Base-by-base conservation (phyloP, 30 jellyfish, hydroid and myxozoan genomes). In the Pseudorhiza aurosa region DNA sequence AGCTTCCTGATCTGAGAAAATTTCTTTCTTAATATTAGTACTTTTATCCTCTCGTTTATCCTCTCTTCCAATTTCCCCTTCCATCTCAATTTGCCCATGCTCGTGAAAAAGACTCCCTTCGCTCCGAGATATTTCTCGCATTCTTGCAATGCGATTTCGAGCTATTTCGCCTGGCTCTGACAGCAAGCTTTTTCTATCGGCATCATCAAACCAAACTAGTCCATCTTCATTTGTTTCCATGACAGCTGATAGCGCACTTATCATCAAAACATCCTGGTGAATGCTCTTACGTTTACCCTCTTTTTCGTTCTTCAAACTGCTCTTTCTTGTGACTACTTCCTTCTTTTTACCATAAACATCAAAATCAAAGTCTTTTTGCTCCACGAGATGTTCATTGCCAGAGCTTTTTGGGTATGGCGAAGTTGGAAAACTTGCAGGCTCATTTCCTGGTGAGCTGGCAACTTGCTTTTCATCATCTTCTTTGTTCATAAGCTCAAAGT, bases 221-320 rank as follows among this genome's bases (percentile, higher is more conserved):
- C 75, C 84, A 64, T 79, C 97, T 32, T 88, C 91, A 24, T 31
- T 46, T 9, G 95, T 73, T 72, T 88, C 98, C 87, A 74, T 68
- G 51, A 85, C 98, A 12, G 96, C 96, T 4, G 96, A 77, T 7
- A 91, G 58, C 7, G 98, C 96, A 72, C 96, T 91, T 44, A 72
- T 72, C 83, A 89, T 69, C 0, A 89, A 65, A 18, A 83, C 90
- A 40, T 75, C 90, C 45, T 88, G 89, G 39, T 77, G 87, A 37
- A 75, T 50, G 51, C 87, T 72, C 19, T 73, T 65, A 11, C 95
- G 81, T 36, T 67, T 71, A 25, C 29, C n/a, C 31, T 0, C 36
- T 11, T 6, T 46, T 15, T 39, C 77, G 15, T 21, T 31, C 50
- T 29, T 46, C 25, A 58, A 1, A 28, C 30, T 32, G 27, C 36